Evolutionary conservation across 2,888 invertebrate genomes (phyloP).

Genomic region (Lordiphosa andalusiaca): DNA sequence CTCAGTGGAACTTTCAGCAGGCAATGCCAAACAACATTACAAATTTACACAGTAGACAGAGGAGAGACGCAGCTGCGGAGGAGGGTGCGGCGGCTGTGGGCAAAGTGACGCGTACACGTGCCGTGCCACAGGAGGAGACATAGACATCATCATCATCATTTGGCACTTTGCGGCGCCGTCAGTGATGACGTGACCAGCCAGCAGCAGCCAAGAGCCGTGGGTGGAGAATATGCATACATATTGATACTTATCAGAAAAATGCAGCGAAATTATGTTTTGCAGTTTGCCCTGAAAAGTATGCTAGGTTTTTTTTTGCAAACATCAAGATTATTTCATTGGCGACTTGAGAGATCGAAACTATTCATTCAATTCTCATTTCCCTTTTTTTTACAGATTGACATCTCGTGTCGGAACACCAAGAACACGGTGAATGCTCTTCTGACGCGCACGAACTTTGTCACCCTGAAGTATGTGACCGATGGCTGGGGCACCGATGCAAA

Average conservation of each 20-base stretch:
- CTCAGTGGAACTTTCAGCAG: constrained; percentile 51
- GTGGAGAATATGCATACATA: not conserved
- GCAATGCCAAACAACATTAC: constrained; percentile 50
- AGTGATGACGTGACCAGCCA: constrained; percentile 5
- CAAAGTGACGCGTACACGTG: constrained; percentile 47
- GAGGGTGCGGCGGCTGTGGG: constrained; percentile 21
- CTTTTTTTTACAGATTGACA: constrained; percentile 87
- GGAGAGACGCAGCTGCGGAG: constrained; percentile 10
- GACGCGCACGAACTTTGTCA: constrained; percentile 96
- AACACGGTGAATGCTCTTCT: constrained; percentile 93
- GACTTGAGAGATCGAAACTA: not conserved
- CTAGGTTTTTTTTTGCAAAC: not conserved
- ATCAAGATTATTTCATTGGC: no score
- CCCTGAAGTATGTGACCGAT: constrained; percentile 95
- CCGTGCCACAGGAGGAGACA: constrained; percentile 41
- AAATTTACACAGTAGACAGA: constrained; percentile 47
- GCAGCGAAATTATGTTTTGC: no score
- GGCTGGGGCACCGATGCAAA: constrained; percentile 95
- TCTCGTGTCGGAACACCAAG: constrained; percentile 94
- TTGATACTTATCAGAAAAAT: constrained; percentile 2
- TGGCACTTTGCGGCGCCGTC: constrained; percentile 42
- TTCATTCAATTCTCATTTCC: not conserved
- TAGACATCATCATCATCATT: constrained; percentile 31
- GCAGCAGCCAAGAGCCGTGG: not conserved
- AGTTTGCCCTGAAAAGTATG: not conserved